Evolutionary conservation across 2,888 invertebrate genomes (phyloP).

Genomic region (Drosophila incognita): DNA sequence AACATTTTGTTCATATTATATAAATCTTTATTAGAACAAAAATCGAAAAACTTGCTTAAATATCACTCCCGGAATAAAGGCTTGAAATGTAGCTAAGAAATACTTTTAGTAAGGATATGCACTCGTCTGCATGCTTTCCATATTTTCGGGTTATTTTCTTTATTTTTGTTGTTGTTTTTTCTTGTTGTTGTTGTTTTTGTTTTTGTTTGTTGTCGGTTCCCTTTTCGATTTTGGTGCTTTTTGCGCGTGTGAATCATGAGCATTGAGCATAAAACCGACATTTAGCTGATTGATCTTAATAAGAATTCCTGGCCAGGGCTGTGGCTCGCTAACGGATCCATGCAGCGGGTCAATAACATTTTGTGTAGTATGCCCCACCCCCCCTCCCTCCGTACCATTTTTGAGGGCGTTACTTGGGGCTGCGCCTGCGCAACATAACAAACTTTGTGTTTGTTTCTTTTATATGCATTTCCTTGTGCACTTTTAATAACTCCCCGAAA

Average conservation of each 20-base stretch:
- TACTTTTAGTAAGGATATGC: constrained; percentile 25
- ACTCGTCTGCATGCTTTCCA: neutral
- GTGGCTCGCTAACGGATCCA: constrained; percentile 66
- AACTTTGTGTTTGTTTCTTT: constrained; percentile 66
- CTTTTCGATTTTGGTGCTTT: constrained; percentile 65
- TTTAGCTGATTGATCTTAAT: constrained; percentile 81
- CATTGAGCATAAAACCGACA: constrained; percentile 81
- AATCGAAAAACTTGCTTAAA: neutral
- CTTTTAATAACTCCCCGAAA: constrained; percentile 63
- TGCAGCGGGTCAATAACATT: constrained; percentile 72
- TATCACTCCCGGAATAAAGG: neutral
- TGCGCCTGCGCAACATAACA: constrained; percentile 78
- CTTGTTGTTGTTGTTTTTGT: constrained; percentile 13
- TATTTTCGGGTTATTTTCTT: neutral
- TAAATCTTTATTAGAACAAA: neutral
- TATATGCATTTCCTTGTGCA: constrained; percentile 54
- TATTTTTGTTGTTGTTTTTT: neutral
- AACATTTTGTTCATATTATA: neutral
- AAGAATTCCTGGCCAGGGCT: constrained; percentile 64
- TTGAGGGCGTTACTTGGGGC: constrained; percentile 69
- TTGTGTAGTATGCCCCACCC: constrained; percentile 15
- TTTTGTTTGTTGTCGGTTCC: constrained; percentile 26
- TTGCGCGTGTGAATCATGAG: constrained; percentile 75
- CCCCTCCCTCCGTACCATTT: neutral
- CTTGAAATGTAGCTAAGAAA: neutral